Conservation (phyloP, 2,113 vertebrate species). For the Ifrita kowaldi region DNA sequence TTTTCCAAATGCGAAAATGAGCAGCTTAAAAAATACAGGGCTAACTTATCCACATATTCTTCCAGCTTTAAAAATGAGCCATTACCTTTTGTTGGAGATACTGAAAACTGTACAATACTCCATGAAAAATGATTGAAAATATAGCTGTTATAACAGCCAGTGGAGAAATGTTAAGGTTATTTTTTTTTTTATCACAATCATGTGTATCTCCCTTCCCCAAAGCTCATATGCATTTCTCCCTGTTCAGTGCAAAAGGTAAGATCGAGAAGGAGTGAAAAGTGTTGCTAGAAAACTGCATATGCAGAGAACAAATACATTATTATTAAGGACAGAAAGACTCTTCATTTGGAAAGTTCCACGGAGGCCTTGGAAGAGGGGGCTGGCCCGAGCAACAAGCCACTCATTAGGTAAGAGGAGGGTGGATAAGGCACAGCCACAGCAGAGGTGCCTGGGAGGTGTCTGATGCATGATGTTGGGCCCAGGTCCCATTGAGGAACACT, state of each 20-base stretch:
- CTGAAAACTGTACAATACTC: background rate
- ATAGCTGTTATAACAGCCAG: background rate
- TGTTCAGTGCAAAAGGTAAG: background rate
- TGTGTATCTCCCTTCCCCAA: background rate
- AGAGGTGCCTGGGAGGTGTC: background rate
- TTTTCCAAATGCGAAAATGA: background rate
- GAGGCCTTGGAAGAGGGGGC: background rate
- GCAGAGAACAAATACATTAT: background rate
- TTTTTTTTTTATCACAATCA: background rate
- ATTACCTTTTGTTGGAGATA: background rate
- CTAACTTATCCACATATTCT: background rate
- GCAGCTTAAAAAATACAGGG: background rate
- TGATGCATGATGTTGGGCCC: no score
- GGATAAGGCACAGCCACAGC: background rate
- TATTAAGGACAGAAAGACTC: background rate
- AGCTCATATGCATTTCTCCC: background rate
- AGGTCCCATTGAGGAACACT: background rate
- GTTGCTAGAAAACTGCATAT: background rate
- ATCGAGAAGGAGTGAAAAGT: background rate
- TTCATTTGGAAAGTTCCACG: rapidly evolving
- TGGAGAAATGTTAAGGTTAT: background rate
- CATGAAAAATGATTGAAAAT: background rate
- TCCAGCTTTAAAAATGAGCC: background rate
- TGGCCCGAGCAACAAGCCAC: background rate
- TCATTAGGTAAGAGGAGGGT: background rate